phyloP scores from a whole-genome alignment of 2,113 vertebrate genomes.

The Phocoena sinus region DNA sequence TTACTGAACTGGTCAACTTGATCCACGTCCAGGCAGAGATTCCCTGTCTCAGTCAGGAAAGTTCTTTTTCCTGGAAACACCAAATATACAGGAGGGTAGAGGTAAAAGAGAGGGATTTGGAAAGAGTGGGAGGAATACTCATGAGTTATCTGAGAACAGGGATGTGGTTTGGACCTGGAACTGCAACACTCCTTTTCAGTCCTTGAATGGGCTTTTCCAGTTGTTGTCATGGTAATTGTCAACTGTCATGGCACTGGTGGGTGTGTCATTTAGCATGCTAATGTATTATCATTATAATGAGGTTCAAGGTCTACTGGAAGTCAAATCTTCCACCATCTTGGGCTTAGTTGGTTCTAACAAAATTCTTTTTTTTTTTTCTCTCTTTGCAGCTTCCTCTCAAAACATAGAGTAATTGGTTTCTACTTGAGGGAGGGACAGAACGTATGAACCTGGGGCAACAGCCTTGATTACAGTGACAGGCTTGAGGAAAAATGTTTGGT shows the following conservation, averaged over 20 bases:
- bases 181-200: background rate
- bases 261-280: background rate
- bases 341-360: background rate
- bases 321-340: background rate
- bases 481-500: background rate
- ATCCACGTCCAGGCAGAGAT: background rate
- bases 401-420: background rate
- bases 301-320: background rate
- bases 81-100: background rate
- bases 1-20: background rate
- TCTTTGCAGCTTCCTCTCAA: background rate
- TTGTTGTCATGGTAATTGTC: background rate
- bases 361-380: background rate
- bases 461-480: background rate
- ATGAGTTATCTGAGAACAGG: background rate
- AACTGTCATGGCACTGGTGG: background rate
- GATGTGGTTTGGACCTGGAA: background rate
- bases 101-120: background rate
- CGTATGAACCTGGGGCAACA: background rate
- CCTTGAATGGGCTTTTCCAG: background rate
- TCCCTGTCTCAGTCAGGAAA: background rate
- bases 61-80: background rate
- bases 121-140: background rate
- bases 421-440: background rate
- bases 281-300: background rate